Evolutionary conservation across 2,888 invertebrate genomes (phyloP).

Genomic region (Drosophila anomelani): DNA sequence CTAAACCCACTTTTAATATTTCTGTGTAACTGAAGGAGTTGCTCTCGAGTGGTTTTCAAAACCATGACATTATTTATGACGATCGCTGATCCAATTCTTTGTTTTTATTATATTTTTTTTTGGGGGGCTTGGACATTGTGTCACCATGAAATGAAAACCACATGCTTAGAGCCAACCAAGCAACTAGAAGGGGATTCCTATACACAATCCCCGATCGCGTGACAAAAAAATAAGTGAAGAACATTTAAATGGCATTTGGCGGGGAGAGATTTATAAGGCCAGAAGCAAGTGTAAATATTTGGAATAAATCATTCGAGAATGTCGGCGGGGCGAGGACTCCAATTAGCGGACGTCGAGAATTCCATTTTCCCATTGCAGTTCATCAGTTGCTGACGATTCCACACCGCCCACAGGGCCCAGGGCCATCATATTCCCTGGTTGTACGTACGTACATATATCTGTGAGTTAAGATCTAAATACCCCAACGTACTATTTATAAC

Average conservation of each 20-base stretch:
- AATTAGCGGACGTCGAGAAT: constrained; percentile 35
- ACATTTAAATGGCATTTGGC: constrained; percentile 29
- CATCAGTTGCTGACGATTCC: constrained; percentile 40
- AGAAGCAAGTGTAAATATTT: constrained; percentile 43
- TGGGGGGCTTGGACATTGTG: constrained; percentile 29
- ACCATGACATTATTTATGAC: constrained; percentile 68
- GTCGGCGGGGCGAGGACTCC: constrained; percentile 24
- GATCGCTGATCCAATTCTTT: constrained; percentile 53
- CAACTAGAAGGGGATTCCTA: not conserved
- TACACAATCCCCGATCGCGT: constrained; percentile 36
- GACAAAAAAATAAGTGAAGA: constrained; percentile 39
- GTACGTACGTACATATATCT: constrained; percentile 14
- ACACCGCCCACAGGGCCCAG: constrained; percentile 35
- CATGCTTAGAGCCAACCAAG: constrained; percentile 59
- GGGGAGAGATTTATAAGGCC: constrained; percentile 28
- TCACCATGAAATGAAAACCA: constrained; percentile 58
- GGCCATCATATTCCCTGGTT: constrained; percentile 12
- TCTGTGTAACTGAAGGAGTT: constrained; percentile 22
- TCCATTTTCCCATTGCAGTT: constrained; percentile 39
- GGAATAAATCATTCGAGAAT: constrained; percentile 44
- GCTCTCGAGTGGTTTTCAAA: constrained; percentile 37
- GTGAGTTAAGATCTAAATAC: constrained; percentile 29
- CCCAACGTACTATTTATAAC: constrained; percentile 38
- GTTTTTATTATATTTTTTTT: not conserved
- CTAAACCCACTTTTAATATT: constrained; percentile 22